Evolutionary conservation across 2,113 vertebrate species (phyloP).

Genomic region (Ailurus styani): DNA sequence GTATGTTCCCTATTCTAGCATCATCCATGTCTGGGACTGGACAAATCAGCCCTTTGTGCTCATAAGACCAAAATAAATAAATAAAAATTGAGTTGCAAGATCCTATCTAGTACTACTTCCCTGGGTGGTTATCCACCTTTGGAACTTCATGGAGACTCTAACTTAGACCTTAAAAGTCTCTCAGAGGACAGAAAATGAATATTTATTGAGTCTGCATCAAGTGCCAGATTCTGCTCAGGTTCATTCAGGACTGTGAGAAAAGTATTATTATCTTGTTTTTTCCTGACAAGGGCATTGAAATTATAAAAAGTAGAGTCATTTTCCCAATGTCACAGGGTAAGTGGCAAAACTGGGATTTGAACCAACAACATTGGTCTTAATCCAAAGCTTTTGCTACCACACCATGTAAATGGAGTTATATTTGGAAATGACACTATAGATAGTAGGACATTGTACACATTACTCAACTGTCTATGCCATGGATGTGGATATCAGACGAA

Average conservation of each 20-base stretch:
- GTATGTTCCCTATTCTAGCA: background rate
- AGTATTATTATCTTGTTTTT: background rate
- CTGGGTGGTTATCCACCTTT: background rate
- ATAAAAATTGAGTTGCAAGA: background rate
- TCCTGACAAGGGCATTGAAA: background rate
- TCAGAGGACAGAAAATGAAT: background rate
- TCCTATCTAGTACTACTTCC: background rate
- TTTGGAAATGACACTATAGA: background rate
- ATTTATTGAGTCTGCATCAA: background rate
- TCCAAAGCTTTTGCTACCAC: background rate
- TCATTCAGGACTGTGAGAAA: background rate
- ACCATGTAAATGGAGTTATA: background rate
- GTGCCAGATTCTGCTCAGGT: background rate
- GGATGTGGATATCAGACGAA: background rate
- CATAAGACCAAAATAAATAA: background rate
- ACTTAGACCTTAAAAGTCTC: background rate
- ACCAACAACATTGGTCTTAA: background rate
- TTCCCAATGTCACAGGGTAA: background rate
- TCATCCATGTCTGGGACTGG: background rate
- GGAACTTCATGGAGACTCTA: background rate
- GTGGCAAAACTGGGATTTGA: constrained; percentile 22
- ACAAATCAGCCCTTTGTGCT: background rate
- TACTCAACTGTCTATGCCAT: background rate
- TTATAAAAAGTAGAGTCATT: constrained; percentile 17
- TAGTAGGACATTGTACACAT: background rate